Evolutionary conservation across 2,888 invertebrate genomes (phyloP), one percentile per base, ranked within the genome.

Genomic region (Frankliniella fusca): DNA sequence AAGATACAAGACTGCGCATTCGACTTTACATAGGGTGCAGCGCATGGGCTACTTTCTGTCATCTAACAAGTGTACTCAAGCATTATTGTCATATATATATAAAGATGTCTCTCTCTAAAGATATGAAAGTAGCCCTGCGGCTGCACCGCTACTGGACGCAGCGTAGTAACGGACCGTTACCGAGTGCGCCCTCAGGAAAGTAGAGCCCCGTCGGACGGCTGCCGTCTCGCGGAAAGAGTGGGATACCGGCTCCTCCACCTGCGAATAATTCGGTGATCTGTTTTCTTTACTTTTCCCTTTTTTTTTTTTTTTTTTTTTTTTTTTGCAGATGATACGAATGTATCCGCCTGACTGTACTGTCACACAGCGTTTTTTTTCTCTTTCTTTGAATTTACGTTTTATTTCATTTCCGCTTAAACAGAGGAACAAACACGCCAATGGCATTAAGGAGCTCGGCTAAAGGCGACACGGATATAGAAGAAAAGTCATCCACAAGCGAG

Each of bases 141-240:
- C 38, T 38, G 38, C 38, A 38, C 38, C 38, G 38, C 38, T 38
- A 38, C 38, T 38, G 38, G 38, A 38, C 38, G 38, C 38, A 38
- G 38, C 5, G 38, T 38, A 38, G 38, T 38, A 38, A 76, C 70
- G 70, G 70, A 76, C 70, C 70, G 70, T 76, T 76, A 76, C 70
- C 70, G 70, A 76, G 70, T 76, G 70, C 70, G 70, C 70, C 27
- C 70, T 27, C 23, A 76, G 70, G 70, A 76, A 76, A 27, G 70
- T 76, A 9, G 70, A 76, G 23, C 70, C 70, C 12, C 70, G 70
- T 10, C 70, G 70, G 11, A 76, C 70, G 70, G 70, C 70, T 5
- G 70, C 70, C 27, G 70, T 76, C 27, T 76, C 70, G 27, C 70
- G 70, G 70, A 76, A 76, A 76, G 70, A 76, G 27, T 76, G 70